Base-by-base conservation (phyloP, 1,140 invertebrate species). In the Globodera rostochiensis region DNA sequence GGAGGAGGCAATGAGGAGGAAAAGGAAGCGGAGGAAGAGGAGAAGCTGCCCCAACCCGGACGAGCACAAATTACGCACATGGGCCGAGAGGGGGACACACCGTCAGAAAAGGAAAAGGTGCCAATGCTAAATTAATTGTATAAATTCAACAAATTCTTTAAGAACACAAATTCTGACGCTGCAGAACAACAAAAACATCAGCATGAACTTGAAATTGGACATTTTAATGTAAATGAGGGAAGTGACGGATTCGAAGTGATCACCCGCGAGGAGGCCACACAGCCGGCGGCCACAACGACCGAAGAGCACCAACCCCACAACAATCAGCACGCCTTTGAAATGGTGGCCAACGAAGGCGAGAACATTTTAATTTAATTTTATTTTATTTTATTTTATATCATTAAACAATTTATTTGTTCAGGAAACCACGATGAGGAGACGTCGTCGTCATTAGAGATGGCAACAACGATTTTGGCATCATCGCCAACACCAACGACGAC, bases 61-160 rank as follows among this genome's bases (percentile, higher is more conserved):
- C 66, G 70, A 8, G 77, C 77, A 69, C 77, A 46, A 4, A 78
- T 78, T 21, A 66, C 66, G 36, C 77, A 78, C 11, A 71, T 78
- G 77, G 47, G 77, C 57, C 66, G n/a, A 19, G 64, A 36, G 25
- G 77, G 70, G 53, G 76, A 67, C 21, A 25, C 7, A 19, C 47
- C 21, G 21, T 0, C 13, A 25, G 57, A 77, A 19, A 69, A 77
- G 19, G 15, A 36, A 46, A 49, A 46, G 69, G 45, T 66, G 19
- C 45, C 25, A 8, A 46, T 67, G 4, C 11, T 1, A 67, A 77
- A 45, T 45, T 71, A 7, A 71, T 15, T 11, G 2, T 70, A 0
- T 3, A 4, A 47, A 36, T 25, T 71, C 11, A 15, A 9, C 9
- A 71, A 71, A 71, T 45, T 36, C 25, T 15, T 71, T 45, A 71